Conservation (phyloP, 2,888 invertebrate species). For the Strigamia transsilvanica region DNA sequence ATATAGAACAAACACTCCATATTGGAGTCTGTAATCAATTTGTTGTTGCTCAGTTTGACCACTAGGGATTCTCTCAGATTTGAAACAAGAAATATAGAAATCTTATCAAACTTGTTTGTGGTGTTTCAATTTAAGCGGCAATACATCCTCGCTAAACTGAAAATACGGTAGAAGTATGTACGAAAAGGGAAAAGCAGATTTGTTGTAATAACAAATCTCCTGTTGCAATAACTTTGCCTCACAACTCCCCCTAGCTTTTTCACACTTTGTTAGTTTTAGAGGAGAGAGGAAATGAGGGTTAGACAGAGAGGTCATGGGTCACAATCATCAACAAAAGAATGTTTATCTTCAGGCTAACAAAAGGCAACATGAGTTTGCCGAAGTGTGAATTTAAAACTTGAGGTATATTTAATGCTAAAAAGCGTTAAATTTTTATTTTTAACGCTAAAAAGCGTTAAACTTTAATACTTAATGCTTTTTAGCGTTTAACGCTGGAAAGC, state of each 20-base stretch:
- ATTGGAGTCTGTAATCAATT: conserved; percentile 27
- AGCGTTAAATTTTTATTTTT: too few species aligned
- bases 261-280: conserved; percentile 48
- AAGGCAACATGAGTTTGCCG: neutral
- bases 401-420: too few species aligned
- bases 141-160: conserved; percentile 13
- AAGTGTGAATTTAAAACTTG: neutral
- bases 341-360: conserved; percentile 32
- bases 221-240: conserved; percentile 37
- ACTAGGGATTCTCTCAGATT: neutral
- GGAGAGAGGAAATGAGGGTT: conserved; percentile 29
- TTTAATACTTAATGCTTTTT: too few species aligned
- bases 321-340: conserved; percentile 43
- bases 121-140: conserved; percentile 24
- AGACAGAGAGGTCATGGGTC: conserved; percentile 19
- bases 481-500: too few species aligned
- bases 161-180: neutral
- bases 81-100: conserved; percentile 6
- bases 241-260: conserved; percentile 16
- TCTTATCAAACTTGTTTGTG: neutral
- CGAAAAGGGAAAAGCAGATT: conserved; percentile 38
- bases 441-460: too few species aligned
- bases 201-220: conserved; percentile 49
- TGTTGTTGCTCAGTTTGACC: conserved; percentile 20
- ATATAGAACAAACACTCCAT: conserved; percentile 23